phyloP scores from a whole-genome alignment of 2,113 vertebrate genomes.

The Brachypodius melanocephalos region DNA sequence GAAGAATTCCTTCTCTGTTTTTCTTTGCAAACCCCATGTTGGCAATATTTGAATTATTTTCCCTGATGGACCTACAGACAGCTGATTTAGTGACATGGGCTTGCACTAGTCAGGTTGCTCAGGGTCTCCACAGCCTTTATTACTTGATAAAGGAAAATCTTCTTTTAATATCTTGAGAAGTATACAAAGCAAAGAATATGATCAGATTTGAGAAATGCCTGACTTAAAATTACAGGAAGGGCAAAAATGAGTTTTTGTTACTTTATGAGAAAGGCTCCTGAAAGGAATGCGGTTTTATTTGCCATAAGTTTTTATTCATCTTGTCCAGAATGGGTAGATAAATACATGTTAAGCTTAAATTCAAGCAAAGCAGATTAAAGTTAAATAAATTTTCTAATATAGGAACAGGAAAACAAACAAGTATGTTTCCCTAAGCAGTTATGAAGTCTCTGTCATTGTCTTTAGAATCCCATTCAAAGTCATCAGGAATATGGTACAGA shows the following conservation, averaged over 20 bases:
- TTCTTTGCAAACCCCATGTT: accelerated
- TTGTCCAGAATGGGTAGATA: not conserved
- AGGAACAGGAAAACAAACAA: accelerated
- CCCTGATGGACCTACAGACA: not conserved
- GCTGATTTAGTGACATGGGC: not conserved
- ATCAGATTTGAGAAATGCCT: not conserved
- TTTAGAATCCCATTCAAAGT: not conserved
- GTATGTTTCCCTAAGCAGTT: not conserved
- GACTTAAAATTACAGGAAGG: not conserved
- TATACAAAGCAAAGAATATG: not conserved
- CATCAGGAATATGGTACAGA: not conserved
- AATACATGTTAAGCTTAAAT: not conserved
- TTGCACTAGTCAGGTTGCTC: not conserved
- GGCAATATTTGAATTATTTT: not conserved
- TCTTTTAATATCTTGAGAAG: not conserved
- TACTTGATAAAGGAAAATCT: not conserved
- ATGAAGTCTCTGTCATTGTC: not conserved
- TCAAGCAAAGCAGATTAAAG: not conserved
- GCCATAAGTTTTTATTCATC: not conserved
- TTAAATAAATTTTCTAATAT: not conserved
- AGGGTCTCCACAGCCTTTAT: not conserved
- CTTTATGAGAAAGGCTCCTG: not conserved
- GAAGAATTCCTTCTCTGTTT: not conserved
- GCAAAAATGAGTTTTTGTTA: not conserved
- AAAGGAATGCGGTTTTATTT: not conserved